Evolutionary conservation across 2,797 vertebrate species (phyloP).

Genomic region (Sphenodon punctatus): DNA sequence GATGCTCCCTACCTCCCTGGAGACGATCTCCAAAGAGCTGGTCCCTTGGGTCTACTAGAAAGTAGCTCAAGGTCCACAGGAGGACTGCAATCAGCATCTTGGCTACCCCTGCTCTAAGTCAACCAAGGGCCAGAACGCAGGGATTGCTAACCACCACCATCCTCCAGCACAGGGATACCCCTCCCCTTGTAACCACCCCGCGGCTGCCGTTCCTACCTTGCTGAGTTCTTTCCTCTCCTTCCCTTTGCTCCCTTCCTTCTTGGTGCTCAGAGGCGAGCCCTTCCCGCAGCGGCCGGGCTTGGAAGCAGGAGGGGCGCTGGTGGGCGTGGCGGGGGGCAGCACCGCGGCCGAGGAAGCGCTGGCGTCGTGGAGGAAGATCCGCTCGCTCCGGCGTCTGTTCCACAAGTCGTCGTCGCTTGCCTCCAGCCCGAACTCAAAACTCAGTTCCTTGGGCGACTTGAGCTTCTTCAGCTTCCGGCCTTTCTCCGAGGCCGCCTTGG

Average conservation of each 20-base stretch:
- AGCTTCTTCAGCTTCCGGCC: conserved; percentile 83
- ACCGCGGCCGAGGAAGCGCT: conserved; percentile 70
- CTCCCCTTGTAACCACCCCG: not conserved
- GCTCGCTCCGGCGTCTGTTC: conserved; percentile 91
- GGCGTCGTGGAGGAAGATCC: conserved; percentile 95
- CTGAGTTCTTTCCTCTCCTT: conserved; percentile 87
- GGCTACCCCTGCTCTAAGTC: no score
- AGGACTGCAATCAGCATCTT: no score
- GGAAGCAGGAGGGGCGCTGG: conserved; percentile 67
- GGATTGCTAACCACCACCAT: no score
- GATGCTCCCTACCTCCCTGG: no score
- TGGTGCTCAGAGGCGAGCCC: conserved; percentile 76
- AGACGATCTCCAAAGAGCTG: no score
- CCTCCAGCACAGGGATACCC: not conserved
- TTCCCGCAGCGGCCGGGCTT: conserved; percentile 84
- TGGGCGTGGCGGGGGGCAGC: conserved; percentile 56
- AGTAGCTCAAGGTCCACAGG: no score
- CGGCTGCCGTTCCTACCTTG: conserved; percentile 79
- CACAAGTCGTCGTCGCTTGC: conserved; percentile 93
- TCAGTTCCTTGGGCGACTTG: conserved; percentile 83
- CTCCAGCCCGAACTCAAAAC: conserved; percentile 84
- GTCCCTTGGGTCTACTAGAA: no score
- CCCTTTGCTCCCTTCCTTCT: conserved; percentile 78
- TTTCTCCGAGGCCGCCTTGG: conserved; percentile 75
- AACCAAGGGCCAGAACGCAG: no score